Evolutionary conservation across 2,888 invertebrate genomes (phyloP), one percentile per base, ranked within the genome.

Genomic region (Carcina quercana): DNA sequence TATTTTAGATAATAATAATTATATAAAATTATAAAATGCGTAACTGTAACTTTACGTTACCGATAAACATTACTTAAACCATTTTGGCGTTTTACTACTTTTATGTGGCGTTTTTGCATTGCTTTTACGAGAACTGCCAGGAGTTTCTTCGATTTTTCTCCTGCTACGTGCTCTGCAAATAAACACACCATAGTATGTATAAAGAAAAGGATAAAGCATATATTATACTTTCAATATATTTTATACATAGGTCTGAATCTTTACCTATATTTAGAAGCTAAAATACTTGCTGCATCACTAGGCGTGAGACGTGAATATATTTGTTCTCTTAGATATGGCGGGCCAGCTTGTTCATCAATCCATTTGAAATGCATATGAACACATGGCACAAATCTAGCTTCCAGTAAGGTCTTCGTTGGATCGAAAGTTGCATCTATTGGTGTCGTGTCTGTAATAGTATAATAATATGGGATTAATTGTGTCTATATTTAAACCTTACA

Each of bases 391-490:
- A 91, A 91, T 51, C 89, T 88, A 6, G 89, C 86, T 58, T 94
- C 91, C 6, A 91, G 58, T 30, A 95, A 73, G n/a, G 88, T 87
- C 45, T 83, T 82, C 32, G 86, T 75, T 5, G 86, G 71, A 25
- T 87, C 76, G 25, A 96, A 72, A 38, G 89, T 76, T 44, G 85
- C 85, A 66, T 92, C 94, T 6, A 95, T 91, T n/a, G 96, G 96
- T 10, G 94, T 89, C 20, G 91, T 91, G 79, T 93, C 95, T 95
- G 67, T 42, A 75, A 78, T 19, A 19, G 22, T 33, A 38, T 28
- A 26, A 26, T 25, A 3, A 24, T 20, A 13, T 15, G 6, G 32
- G 25, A 26, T 28, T 25, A 22, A 5, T 12, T 24, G 27, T 30
- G 26, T 17, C 22, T 40, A 30, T 34, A 27, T 15, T 33, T 1